Percentiles rank a stretch among this genome's conserved stretches.
phyloP scores from a whole-genome alignment of 2,888 invertebrate genomes.

The Syritta pipiens region DNA sequence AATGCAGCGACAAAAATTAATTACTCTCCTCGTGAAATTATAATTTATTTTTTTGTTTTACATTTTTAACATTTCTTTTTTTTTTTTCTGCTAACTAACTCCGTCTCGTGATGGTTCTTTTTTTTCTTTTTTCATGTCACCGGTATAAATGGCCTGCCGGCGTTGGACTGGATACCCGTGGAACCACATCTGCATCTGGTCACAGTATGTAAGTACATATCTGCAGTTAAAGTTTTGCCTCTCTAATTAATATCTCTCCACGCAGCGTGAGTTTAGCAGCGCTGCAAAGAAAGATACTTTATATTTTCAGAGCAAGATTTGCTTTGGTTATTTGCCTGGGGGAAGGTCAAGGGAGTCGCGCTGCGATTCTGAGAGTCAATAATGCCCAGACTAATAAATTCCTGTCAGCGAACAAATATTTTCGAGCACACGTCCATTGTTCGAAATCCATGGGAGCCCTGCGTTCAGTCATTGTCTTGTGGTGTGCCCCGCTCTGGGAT shows the following conservation, averaged over 20 bases:
- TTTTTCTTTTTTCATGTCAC: slow-evolving; percentile 44
- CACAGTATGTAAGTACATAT: slow-evolving; percentile 42
- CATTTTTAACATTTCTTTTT: slow-evolving; percentile 9
- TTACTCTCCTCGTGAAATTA: slow-evolving; percentile 44
- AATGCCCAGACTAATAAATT: slow-evolving; percentile 71
- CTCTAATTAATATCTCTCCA: slow-evolving; percentile 41
- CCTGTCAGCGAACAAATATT: slow-evolving; percentile 70
- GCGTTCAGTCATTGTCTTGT: slow-evolving; percentile 27
- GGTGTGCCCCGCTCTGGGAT: slow-evolving; percentile 1
- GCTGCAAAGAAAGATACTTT: background rate
- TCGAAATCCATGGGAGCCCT: slow-evolving; percentile 66
- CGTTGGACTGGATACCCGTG: background rate
- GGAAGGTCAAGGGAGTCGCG: slow-evolving; percentile 33
- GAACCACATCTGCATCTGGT: slow-evolving; percentile 43
- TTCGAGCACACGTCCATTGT: slow-evolving; percentile 71
- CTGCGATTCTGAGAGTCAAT: slow-evolving; percentile 35
- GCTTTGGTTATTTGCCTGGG: too few relatives aligned
- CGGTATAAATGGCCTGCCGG: slow-evolving; percentile 43
- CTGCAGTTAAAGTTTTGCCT: slow-evolving; percentile 15
- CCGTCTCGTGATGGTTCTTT: slow-evolving; percentile 14
- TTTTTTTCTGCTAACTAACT: slow-evolving; percentile 43
- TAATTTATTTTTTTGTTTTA: slow-evolving; percentile 42
- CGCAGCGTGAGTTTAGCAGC: slow-evolving; percentile 32
- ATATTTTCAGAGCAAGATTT: slow-evolving; percentile 15
- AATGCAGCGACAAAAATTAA: slow-evolving; percentile 63